Evolutionary conservation across 2,888 invertebrate genomes (phyloP).

Genomic region (Phaedon cochleariae): DNA sequence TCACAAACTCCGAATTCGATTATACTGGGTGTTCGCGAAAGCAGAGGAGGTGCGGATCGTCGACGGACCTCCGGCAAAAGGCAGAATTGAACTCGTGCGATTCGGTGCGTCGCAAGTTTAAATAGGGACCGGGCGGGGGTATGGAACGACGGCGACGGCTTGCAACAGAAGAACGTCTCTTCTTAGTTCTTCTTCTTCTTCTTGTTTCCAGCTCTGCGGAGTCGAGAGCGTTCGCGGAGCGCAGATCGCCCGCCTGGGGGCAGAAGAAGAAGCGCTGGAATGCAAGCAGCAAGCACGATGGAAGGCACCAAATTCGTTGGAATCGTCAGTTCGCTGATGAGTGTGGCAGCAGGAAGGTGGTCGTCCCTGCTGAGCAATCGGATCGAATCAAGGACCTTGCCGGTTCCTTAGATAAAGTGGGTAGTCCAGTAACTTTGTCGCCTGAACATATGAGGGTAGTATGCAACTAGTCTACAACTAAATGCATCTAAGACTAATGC

Average conservation of each 20-base stretch:
- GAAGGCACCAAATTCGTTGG: too few species aligned
- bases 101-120: slow-evolving; percentile 69
- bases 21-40: slow-evolving; percentile 45
- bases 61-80: slow-evolving; percentile 56
- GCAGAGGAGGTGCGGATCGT: slow-evolving; percentile 26
- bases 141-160: slow-evolving; percentile 54
- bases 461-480: too few species aligned
- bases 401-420: too few species aligned
- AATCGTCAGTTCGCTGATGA: background rate
- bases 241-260: slow-evolving; percentile 55
- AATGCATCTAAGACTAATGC: too few species aligned
- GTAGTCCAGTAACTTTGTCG: too few species aligned
- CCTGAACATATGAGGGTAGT: too few species aligned
- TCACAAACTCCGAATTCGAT: slow-evolving; percentile 9
- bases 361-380: background rate
- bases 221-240: slow-evolving; percentile 66
- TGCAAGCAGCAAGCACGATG: background rate
- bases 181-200: too few species aligned
- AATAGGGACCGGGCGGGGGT: slow-evolving; percentile 69
- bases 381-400: too few species aligned
- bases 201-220: slow-evolving; percentile 68
- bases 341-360: slow-evolving; percentile 1
- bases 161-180: slow-evolving; percentile 1
- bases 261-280: slow-evolving; percentile 59
- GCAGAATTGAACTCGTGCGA: slow-evolving; percentile 69